Evolutionary conservation across 2,113 vertebrate species (phyloP).

Genomic region (Ahaetulla prasina): DNA sequence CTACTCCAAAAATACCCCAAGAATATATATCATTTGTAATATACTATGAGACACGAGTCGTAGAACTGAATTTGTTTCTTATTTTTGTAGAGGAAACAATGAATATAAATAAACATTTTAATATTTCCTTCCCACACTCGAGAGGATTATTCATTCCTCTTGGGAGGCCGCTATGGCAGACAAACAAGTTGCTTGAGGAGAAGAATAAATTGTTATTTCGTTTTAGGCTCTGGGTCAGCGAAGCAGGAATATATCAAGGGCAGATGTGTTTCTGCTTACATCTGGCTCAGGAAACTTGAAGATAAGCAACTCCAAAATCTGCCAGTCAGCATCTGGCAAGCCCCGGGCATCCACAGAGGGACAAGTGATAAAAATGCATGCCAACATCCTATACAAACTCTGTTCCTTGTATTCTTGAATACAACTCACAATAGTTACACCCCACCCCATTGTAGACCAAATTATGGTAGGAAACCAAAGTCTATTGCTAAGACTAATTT

Average conservation of each 20-base stretch:
- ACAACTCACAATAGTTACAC: background rate
- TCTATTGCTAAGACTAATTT: background rate
- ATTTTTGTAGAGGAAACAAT: background rate
- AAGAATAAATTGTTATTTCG: background rate
- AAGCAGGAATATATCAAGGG: background rate
- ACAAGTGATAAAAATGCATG: background rate
- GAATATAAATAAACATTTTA: background rate
- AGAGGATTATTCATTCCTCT: background rate
- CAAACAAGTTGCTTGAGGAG: background rate
- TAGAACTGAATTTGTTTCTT: background rate
- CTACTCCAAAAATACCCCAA: background rate
- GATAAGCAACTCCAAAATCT: background rate
- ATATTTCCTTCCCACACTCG: background rate
- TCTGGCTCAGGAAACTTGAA: background rate
- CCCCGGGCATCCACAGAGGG: background rate
- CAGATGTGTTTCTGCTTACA: background rate
- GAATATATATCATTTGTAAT: background rate
- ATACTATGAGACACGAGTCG: background rate
- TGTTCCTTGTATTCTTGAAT: background rate
- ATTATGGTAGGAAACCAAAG: background rate
- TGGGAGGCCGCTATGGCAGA: background rate
- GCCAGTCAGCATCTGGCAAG: background rate
- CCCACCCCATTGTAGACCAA: background rate
- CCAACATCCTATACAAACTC: background rate
- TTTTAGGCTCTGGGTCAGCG: background rate